Percentiles rank a stretch among this genome's conserved stretches.
phyloP scores from a whole-genome alignment of 2,797 vertebrate species.

The Rhyacichthys aspro region DNA sequence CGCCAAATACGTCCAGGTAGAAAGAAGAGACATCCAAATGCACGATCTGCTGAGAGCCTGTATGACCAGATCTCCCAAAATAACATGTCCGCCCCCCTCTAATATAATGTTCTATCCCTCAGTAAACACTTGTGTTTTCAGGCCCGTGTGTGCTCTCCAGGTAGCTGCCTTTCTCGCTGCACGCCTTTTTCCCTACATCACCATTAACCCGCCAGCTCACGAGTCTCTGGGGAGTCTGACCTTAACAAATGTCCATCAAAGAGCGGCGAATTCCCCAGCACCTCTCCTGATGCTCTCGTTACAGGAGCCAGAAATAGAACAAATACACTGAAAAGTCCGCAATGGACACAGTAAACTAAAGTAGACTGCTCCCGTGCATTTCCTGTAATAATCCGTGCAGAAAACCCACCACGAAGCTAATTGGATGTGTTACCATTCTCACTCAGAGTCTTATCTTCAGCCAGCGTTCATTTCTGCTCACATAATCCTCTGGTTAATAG shows the following conservation, averaged over 20 bases:
- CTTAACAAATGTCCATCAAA: conserved; percentile 47
- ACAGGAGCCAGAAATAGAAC: neutral
- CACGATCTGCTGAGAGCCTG: neutral
- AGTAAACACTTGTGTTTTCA: conserved; percentile 28
- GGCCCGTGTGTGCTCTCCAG: conserved; percentile 29
- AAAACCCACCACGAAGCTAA: neutral
- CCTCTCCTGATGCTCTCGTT: conserved; percentile 16
- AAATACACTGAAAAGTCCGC: neutral
- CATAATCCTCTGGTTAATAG: conserved; percentile 10
- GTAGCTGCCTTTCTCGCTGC: conserved; percentile 21
- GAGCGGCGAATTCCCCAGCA: conserved; percentile 31
- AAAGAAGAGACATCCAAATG: too few species aligned
- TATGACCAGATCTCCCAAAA: neutral
- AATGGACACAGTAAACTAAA: conserved; percentile 2
- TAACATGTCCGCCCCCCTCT: neutral
- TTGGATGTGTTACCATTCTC: conserved; percentile 17
- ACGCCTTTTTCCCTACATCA: conserved; percentile 26
- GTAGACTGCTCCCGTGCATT: neutral
- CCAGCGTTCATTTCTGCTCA: conserved; percentile 22
- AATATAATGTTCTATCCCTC: conserved; percentile 4
- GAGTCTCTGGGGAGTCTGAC: conserved; percentile 25
- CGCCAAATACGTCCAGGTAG: too few species aligned
- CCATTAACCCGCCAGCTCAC: conserved; percentile 33
- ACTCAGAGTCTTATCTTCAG: neutral
- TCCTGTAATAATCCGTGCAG: neutral